A percentile compares a stretch with the other conserved stretches of the same genome.
Conservation (phyloP, 2,797 vertebrate genomes). For the Trachops cirrhosus region DNA sequence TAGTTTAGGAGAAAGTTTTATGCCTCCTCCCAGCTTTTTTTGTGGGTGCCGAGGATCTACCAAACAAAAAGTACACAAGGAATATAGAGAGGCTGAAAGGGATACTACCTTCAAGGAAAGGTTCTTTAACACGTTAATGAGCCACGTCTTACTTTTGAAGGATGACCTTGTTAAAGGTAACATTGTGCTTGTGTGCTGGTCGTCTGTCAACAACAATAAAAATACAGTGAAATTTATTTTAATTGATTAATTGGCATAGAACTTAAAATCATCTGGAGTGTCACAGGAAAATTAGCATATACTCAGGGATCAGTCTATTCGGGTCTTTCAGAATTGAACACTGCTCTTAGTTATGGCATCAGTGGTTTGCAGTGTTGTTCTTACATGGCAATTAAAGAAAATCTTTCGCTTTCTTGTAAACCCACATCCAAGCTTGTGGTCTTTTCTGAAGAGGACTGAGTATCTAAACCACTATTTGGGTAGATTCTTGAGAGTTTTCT, state of each 20-base stretch:
- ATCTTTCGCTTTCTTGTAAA: conserved; percentile 23
- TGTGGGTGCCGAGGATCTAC: conserved; percentile 4
- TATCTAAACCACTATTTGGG: neutral
- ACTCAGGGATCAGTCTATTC: neutral
- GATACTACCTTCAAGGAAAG: neutral
- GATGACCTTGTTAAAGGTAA: neutral
- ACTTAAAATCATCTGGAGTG: neutral
- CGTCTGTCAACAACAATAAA: conserved; percentile 14
- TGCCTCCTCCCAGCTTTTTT: neutral
- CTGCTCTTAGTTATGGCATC: conserved; percentile 12
- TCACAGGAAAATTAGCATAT: neutral
- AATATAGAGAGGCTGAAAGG: neutral
- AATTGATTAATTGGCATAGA: neutral
- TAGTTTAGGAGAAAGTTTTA: conserved; percentile 7
- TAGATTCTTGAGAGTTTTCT: conserved; percentile 24
- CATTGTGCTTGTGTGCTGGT: neutral
- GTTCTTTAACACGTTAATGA: neutral
- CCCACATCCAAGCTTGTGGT: neutral
- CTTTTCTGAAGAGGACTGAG: neutral
- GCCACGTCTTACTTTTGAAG: neutral
- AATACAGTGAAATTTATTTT: conserved; percentile 29
- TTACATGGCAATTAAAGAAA: neutral
- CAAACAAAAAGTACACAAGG: neutral
- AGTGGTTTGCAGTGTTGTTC: conserved; percentile 22
- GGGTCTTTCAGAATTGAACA: conserved; percentile 36